Percentiles rank a stretch among this genome's conserved stretches.
These are phyloP conservation scores for Phalera bucephala DNA, from an alignment of 2,888 invertebrate species.

Conservation along the genomic window DNA sequence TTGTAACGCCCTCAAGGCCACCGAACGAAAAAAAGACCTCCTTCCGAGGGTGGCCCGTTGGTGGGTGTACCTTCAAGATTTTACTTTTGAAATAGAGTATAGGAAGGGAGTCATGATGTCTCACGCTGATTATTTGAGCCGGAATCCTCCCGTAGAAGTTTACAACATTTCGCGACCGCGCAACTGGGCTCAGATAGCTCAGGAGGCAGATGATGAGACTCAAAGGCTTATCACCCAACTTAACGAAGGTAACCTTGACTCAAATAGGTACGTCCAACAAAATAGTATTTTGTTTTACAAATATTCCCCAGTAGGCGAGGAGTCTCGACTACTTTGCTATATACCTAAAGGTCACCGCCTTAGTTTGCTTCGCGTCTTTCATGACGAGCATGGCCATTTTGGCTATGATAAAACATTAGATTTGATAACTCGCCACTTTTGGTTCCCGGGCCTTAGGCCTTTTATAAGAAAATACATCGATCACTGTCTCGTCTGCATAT, in stretches of 20 bases:
- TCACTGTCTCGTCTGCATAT: constrained; percentile 12
- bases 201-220: constrained; percentile 1
- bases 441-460: constrained; percentile 11
- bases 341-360: constrained; percentile 8
- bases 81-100: constrained; percentile 23
- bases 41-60: constrained; percentile 25
- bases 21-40: constrained; percentile 26
- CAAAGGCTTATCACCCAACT: no score
- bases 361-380: constrained; percentile 21
- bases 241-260: constrained; percentile 7
- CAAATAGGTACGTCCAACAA: not conserved
- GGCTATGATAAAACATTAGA: constrained; percentile 11
- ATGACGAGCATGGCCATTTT: constrained; percentile 16
- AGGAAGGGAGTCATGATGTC: constrained; percentile 20
- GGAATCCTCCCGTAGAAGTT: constrained; percentile 23
- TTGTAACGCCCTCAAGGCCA: constrained; percentile 29
- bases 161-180: not conserved
- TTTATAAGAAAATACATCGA: constrained; percentile 7
- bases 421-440: constrained; percentile 11
- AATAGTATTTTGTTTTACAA: not conserved
- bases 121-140: constrained; percentile 25
- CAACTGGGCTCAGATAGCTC: constrained; percentile 14
- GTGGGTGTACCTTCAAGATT: constrained; percentile 32
- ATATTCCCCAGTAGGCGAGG: not conserved
- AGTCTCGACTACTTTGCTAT: not conserved